A percentile compares a stretch with the other conserved stretches of the same genome.
These are phyloP conservation scores for Microctonus hyperodae DNA, from an alignment of 2,888 invertebrate genomes.

Conservation along the genomic window DNA sequence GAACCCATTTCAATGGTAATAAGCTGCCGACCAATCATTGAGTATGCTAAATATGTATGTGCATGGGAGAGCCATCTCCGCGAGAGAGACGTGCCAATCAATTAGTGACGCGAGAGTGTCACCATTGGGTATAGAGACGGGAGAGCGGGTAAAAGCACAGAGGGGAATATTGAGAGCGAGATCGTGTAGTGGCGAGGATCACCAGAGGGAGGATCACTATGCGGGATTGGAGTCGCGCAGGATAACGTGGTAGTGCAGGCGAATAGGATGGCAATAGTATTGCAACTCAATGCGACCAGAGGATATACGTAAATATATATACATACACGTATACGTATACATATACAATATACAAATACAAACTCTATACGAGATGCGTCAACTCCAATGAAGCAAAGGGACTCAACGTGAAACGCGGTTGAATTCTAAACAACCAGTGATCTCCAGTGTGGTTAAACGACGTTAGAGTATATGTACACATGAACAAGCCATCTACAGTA, in stretches of 20 bases:
- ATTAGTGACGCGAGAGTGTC: slow-evolving; percentile 44
- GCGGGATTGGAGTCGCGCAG: background rate
- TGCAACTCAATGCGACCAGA: background rate
- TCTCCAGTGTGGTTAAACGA: slow-evolving; percentile 38
- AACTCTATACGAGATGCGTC: background rate
- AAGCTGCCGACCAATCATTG: slow-evolving; percentile 51
- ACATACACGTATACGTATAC: too few species aligned
- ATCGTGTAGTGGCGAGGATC: slow-evolving; percentile 21
- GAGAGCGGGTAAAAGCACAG: background rate
- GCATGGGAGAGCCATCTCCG: slow-evolving; percentile 40
- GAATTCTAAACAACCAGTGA: slow-evolving; percentile 53
- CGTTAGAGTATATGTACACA: background rate
- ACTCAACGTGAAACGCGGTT: slow-evolving; percentile 47
- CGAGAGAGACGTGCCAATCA: slow-evolving; percentile 52
- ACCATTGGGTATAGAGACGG: slow-evolving; percentile 22
- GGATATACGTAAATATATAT: background rate
- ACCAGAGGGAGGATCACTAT: slow-evolving; percentile 11
- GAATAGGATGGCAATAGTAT: slow-evolving; percentile 27
- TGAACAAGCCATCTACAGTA: background rate
- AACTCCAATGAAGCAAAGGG: slow-evolving; percentile 41
- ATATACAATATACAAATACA: too few species aligned
- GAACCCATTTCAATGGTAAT: slow-evolving; percentile 44
- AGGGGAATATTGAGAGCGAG: slow-evolving; percentile 15
- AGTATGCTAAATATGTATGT: slow-evolving; percentile 56
- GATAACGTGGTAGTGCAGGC: slow-evolving; percentile 21